phyloP scores from a whole-genome alignment of 2,888 invertebrate species.

The Cephonodes hylas region DNA sequence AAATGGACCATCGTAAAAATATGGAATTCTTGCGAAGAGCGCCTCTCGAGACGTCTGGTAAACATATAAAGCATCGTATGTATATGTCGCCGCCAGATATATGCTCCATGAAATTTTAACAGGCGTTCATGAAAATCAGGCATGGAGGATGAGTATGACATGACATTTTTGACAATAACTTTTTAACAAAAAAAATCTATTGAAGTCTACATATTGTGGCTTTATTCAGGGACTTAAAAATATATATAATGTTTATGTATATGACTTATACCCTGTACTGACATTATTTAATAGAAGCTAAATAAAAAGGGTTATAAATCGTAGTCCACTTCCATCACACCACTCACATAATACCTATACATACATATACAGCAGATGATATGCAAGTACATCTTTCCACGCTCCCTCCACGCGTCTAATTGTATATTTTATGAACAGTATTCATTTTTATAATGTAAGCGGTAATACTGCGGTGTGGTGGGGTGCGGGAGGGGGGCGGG shows the following conservation, averaged over 20 bases:
- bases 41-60: not conserved
- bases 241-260: too few relatives aligned
- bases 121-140: not conserved
- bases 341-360: not conserved
- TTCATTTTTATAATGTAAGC: conserved; percentile 4
- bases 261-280: too few relatives aligned
- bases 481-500: conserved; percentile 1
- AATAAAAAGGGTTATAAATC: too few relatives aligned
- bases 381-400: too few relatives aligned
- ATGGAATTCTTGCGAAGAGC: not conserved
- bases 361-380: too few relatives aligned
- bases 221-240: too few relatives aligned
- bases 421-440: conserved; percentile 8
- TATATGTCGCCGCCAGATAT: not conserved
- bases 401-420: not conserved
- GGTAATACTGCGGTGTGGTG: conserved; percentile 4
- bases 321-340: not conserved
- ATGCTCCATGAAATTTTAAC: not conserved
- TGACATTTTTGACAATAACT: too few relatives aligned
- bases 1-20: conserved; percentile 9
- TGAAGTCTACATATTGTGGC: too few relatives aligned
- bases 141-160: not conserved
- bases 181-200: too few relatives aligned
- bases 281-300: too few relatives aligned
- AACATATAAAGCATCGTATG: not conserved